Conservation (phyloP, 2,797 vertebrate species). For the Anniella stebbinsi region DNA sequence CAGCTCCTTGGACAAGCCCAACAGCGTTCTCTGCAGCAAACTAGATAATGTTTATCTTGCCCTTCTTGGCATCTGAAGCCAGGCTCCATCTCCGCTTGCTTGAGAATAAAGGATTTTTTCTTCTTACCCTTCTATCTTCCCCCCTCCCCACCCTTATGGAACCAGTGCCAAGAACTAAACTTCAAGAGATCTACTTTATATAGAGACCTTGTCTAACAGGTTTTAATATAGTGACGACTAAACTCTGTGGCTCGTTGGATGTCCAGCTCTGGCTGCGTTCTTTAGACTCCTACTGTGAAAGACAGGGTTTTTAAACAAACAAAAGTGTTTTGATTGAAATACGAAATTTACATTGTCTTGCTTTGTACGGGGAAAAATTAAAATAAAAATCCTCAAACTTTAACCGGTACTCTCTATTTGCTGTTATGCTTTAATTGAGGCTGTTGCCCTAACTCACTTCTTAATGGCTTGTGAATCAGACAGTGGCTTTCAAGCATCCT, state of each 20-base stretch:
- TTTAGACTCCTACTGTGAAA: conserved; percentile 77
- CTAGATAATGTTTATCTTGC: conserved; percentile 35
- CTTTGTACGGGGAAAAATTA: conserved; percentile 79
- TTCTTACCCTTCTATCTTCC: conserved; percentile 9
- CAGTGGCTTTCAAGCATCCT: not conserved
- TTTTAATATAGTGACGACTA: conserved; percentile 73
- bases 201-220: conserved; percentile 68
- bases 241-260: conserved; percentile 68
- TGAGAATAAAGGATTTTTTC: conserved; percentile 60
- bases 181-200: conserved; percentile 72
- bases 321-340: conserved; percentile 75
- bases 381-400: conserved; percentile 77
- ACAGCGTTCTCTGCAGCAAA: not conserved
- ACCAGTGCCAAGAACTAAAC: conserved; percentile 82
- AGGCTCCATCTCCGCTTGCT: conserved; percentile 71
- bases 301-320: conserved; percentile 44
- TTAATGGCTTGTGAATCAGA: not conserved
- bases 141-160: conserved; percentile 54
- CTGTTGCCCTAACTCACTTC: not conserved
- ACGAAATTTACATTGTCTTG: conserved; percentile 71
- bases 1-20: not conserved
- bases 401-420: conserved; percentile 41
- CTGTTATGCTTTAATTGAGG: not conserved
- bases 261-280: conserved; percentile 70
- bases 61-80: conserved; percentile 63